Evolutionary conservation across 2,113 vertebrate genomes (phyloP).

Genomic region (Pycnonotus jocosus): DNA sequence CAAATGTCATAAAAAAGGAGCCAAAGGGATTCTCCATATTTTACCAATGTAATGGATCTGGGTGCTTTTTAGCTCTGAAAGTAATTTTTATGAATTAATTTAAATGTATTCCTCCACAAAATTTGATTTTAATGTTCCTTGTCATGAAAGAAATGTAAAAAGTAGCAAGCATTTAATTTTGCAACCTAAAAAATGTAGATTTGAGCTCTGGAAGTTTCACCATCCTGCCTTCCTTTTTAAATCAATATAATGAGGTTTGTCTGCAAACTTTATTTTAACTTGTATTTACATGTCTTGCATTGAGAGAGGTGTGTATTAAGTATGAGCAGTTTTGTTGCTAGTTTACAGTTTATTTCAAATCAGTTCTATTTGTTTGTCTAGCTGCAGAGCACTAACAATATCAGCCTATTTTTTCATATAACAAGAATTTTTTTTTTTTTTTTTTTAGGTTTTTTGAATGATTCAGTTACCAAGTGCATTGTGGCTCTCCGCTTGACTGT

Average conservation of each 20-base stretch:
- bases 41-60: neutral
- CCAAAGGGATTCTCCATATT: neutral
- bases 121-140: neutral
- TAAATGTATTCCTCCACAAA: neutral
- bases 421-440: neutral
- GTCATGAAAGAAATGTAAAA: neutral
- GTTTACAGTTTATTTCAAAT: neutral
- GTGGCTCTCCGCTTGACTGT: conserved; percentile 88
- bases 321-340: neutral
- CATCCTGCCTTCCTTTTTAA: neutral
- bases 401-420: neutral
- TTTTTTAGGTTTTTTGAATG: conserved; percentile 77
- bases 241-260: neutral
- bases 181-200: neutral
- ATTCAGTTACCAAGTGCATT: conserved; percentile 79
- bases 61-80: neutral
- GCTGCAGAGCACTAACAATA: neutral
- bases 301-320: neutral
- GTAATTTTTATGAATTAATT: neutral
- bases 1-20: neutral
- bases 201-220: neutral
- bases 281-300: neutral
- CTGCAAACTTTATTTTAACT: neutral
- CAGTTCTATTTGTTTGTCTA: neutral
- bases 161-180: neutral